Base-by-base conservation (phyloP, 2,113 vertebrate species). In the Xiphophorus maculatus region DNA sequence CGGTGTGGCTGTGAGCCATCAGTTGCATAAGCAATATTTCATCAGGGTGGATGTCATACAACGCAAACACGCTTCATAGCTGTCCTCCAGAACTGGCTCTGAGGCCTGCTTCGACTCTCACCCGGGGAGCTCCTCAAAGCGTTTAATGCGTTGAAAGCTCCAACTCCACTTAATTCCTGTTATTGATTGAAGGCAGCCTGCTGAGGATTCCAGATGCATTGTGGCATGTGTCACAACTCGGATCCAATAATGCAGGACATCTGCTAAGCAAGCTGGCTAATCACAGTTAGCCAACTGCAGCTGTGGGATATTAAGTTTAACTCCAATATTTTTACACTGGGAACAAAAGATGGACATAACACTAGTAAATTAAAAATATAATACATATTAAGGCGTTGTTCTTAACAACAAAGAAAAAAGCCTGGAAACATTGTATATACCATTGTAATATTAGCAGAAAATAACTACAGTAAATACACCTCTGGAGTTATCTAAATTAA, bases 21-120 rank as follows among this genome's bases (percentile, higher is more conserved):
- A 29, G 80, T 84, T 91, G 70, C 85, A 76, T 90, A 89, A 91
- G 82, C 48, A 66, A 81, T 74, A 84, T 61, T 87, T 72, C 63
- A 74, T 88, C 82, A 66, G 74, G 60, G 22, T 27, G 77, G 72
- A 73, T 76, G 79, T 84, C 81, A 70, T 29, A 66, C 13, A 44
- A 27, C 27, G 14, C 10, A 7, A 66, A 66, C 60, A 62, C 5
- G 51, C 63, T 72, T 80, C 79, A 63, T 44, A 71, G 51, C 74
- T 72, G 70, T 27, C 27, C 74, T 74, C 70, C 40, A 0, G 11
- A 2, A 32, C 69, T 35, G 67, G 1, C 73, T 77, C 35, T 1
- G 28, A 77, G 30, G 42, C 73, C 61, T 79, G 71, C 63, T 58
- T 25, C 35, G 25, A 42, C 71, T 73, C 44, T 22, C 5, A 27